Evolutionary conservation across 2,888 invertebrate species (phyloP).

Genomic region (Drosophila borealis): DNA sequence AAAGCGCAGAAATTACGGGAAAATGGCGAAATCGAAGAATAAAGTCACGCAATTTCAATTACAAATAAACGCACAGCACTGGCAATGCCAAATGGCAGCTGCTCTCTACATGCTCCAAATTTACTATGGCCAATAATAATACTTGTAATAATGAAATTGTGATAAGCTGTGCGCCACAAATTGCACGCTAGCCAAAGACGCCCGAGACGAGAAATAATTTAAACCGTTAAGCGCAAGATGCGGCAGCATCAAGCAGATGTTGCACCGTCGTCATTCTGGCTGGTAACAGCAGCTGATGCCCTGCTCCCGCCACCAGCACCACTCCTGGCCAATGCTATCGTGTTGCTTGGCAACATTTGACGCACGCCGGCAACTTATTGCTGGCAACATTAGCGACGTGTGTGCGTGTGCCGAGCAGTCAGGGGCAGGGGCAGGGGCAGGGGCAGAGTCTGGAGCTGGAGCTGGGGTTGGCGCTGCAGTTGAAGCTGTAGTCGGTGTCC

Average conservation of each 20-base stretch:
- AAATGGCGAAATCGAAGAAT: constrained; percentile 69
- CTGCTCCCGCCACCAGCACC: neutral
- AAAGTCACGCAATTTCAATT: constrained; percentile 80
- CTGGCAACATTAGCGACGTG: constrained; percentile 66
- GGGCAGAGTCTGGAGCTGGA: constrained; percentile 1
- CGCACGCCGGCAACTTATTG: constrained; percentile 69
- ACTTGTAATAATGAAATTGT: constrained; percentile 75
- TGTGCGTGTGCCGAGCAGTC: constrained; percentile 25
- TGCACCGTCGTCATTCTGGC: constrained; percentile 69
- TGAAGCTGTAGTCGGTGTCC: constrained; percentile 34
- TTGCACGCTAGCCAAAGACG: constrained; percentile 68
- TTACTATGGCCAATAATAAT: constrained; percentile 60
- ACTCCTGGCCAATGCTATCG: constrained; percentile 42
- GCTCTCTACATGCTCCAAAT: constrained; percentile 32
- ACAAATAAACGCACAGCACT: constrained; percentile 58
- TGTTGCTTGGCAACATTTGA: constrained; percentile 61
- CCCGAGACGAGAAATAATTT: constrained; percentile 60
- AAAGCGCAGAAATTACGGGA: constrained; percentile 30
- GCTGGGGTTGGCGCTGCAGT: constrained; percentile 10
- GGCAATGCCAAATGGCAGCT: constrained; percentile 42
- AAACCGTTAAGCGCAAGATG: constrained; percentile 69
- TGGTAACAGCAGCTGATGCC: constrained; percentile 28
- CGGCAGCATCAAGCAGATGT: constrained; percentile 46
- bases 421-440: constrained; percentile 1
- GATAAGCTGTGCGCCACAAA: constrained; percentile 79